phyloP scores from a whole-genome alignment of 2,888 invertebrate species.

The Anticlea derivata region DNA sequence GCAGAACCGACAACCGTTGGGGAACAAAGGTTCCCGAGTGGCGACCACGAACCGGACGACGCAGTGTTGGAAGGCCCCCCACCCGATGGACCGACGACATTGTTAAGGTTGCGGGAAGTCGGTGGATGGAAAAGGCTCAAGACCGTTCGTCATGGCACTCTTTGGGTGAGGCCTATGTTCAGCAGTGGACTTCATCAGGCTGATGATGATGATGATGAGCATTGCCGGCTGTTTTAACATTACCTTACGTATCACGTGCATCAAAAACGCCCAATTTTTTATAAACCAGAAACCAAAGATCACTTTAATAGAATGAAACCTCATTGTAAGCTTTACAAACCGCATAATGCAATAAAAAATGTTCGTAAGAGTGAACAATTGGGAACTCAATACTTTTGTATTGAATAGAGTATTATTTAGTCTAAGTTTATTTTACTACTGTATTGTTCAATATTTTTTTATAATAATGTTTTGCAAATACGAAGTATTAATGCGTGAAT shows the following conservation, averaged over 20 bases:
- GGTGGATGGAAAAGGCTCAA: too few relatives aligned
- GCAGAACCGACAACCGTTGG: too few relatives aligned
- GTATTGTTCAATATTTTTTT: slow-evolving; percentile 28
- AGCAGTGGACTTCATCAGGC: too few relatives aligned
- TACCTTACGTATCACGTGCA: slow-evolving; percentile 5
- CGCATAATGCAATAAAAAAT: slow-evolving; percentile 35
- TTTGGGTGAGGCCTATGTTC: too few relatives aligned
- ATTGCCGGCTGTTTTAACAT: too few relatives aligned
- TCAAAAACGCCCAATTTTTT: background rate
- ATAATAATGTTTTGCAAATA: slow-evolving; percentile 41
- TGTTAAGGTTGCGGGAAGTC: too few relatives aligned
- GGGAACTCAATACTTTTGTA: slow-evolving; percentile 33
- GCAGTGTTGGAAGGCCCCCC: too few relatives aligned
- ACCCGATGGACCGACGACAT: too few relatives aligned
- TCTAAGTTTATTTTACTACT: slow-evolving; percentile 18
- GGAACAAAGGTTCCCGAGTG: too few relatives aligned
- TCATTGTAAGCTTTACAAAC: slow-evolving; percentile 14
- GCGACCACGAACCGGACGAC: too few relatives aligned
- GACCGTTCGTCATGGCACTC: too few relatives aligned
- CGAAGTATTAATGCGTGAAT: slow-evolving; percentile 37
- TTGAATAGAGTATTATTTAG: slow-evolving; percentile 37
- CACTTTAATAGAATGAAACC: slow-evolving; percentile 27
- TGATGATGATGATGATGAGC: too few relatives aligned
- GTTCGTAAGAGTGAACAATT: slow-evolving; percentile 29
- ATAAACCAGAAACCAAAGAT: slow-evolving; percentile 28